Evolutionary conservation across 2,113 vertebrate species (phyloP).

Genomic region (Antennarius striatus): DNA sequence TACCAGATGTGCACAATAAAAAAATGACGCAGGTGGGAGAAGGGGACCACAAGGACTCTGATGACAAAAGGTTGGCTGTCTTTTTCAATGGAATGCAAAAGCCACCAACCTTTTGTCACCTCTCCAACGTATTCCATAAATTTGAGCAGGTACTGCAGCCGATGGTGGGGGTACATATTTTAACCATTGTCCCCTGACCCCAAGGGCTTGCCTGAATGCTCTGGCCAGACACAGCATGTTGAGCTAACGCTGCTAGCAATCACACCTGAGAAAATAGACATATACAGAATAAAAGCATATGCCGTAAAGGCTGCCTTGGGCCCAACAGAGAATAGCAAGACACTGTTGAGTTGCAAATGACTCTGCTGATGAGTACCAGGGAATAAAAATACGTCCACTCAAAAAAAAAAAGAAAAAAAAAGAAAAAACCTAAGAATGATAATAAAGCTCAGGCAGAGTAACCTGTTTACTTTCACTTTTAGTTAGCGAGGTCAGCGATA

Average conservation of each 20-base stretch:
- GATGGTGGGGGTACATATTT: conserved; percentile 66
- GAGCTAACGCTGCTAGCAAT: conserved; percentile 66
- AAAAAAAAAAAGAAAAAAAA: no score
- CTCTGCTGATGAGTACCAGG: no score
- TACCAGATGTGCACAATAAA: conserved; percentile 3
- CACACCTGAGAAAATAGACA: conserved; percentile 75
- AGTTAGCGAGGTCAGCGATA: no score
- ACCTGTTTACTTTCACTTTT: no score
- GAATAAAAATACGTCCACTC: no score
- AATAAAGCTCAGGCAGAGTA: no score
- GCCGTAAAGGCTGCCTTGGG: conserved; percentile 6
- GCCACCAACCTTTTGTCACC: conserved; percentile 86
- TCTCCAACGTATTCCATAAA: conserved; percentile 74
- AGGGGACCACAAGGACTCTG: conserved; percentile 24
- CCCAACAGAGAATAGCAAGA: background rate
- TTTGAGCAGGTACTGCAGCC: conserved; percentile 61
- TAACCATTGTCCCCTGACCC: conserved; percentile 73
- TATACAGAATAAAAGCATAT: conserved; percentile 11
- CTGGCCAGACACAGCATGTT: conserved; percentile 81
- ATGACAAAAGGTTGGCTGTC: conserved; percentile 84
- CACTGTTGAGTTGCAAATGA: background rate
- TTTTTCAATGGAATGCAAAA: conserved; percentile 78
- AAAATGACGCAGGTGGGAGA: conserved; percentile 6
- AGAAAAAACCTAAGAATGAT: no score
- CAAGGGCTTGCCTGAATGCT: conserved; percentile 72